These are phyloP conservation scores for Hermetia illucens DNA, from an alignment of 1,140 invertebrate species.

Conservation along the genomic window DNA sequence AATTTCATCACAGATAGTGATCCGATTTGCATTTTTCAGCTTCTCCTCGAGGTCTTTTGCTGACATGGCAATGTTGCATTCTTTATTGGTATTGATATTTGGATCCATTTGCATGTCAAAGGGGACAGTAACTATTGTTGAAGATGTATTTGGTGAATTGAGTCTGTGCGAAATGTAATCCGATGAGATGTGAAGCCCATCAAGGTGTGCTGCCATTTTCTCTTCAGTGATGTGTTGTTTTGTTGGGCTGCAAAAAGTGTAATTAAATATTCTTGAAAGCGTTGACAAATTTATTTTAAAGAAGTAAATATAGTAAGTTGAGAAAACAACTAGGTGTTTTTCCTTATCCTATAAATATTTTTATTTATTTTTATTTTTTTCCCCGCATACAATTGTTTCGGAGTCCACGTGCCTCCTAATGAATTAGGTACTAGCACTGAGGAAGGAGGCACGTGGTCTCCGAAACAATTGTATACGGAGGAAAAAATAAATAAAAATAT, in stretches of 20 bases:
- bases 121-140: no score
- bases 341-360: background rate
- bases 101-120: no score
- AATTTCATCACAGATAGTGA: slow-evolving; percentile 54
- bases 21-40: slow-evolving; percentile 36
- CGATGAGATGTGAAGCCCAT: slow-evolving; percentile 49
- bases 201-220: slow-evolving; percentile 62
- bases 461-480: no score
- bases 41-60: slow-evolving; percentile 33
- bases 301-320: no score
- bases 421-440: background rate
- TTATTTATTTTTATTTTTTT: slow-evolving; percentile 11
- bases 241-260: slow-evolving; percentile 33
- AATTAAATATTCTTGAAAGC: no score
- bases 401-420: slow-evolving; percentile 6
- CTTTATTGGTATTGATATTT: no score
- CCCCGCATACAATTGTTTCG: slow-evolving; percentile 20
- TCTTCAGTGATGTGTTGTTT: slow-evolving; percentile 70
- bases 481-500: no score
- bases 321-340: no score
- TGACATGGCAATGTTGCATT: slow-evolving; percentile 17
- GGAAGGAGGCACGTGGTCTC: no score
- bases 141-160: slow-evolving; percentile 16
- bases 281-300: no score
- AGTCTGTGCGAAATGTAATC: slow-evolving; percentile 29